Conservation (phyloP, 2,888 invertebrate species). For the Sarcophaga carnaria region DNA sequence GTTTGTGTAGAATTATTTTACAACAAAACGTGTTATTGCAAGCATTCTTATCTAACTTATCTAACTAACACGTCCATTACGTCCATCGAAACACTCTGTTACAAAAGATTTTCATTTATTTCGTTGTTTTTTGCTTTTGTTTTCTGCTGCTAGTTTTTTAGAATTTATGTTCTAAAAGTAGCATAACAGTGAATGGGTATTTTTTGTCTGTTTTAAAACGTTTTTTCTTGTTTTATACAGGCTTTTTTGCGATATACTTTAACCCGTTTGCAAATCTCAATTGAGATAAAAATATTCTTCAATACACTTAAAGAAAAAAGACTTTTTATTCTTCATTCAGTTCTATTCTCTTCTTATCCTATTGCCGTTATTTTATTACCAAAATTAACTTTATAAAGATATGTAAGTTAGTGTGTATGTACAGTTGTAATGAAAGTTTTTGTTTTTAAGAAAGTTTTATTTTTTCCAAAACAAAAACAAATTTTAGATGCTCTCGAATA, state of each 20-base stretch:
- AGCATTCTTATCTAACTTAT: not conserved
- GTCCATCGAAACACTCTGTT: not conserved
- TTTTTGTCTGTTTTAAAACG: not conserved
- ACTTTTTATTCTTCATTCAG: not conserved
- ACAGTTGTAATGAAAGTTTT: not conserved
- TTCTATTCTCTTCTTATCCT: not conserved
- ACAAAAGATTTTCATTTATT: not conserved
- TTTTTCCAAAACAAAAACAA: not conserved
- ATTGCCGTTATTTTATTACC: not conserved
- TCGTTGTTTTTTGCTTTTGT: not conserved
- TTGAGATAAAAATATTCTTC: conserved; percentile 1
- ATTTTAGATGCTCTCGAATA: not conserved
- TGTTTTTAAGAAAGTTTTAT: not conserved
- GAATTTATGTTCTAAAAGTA: not conserved
- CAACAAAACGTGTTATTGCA: not conserved
- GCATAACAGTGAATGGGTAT: not conserved
- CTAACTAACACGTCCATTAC: not conserved
- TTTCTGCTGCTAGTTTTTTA: not conserved
- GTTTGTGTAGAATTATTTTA: not conserved
- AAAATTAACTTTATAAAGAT: not conserved
- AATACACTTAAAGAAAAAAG: conserved; percentile 25
- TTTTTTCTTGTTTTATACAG: not conserved
- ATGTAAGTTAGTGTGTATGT: not conserved
- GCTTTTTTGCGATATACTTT: too few species aligned
- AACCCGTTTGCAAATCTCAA: too few species aligned